Conservation (phyloP, 2,113 vertebrate species). For the Chascanopsetta lugubris region DNA sequence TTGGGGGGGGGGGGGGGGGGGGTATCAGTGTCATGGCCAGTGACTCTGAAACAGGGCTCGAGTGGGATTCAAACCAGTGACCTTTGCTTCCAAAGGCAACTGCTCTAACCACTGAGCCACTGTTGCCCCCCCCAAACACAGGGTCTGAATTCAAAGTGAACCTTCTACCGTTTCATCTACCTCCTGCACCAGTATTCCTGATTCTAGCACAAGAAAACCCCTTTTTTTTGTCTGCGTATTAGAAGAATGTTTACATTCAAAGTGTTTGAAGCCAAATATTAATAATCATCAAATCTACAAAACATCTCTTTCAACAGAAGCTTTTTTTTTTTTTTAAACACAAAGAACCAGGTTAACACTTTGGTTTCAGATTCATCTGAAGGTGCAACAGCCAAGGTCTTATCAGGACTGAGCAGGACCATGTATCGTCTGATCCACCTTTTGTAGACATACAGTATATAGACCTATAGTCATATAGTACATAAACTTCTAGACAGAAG, state of each 20-base stretch:
- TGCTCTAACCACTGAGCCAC: neutral
- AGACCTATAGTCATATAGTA: no score
- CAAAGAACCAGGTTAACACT: neutral
- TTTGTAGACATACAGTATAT: no score
- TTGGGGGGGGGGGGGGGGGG: no score
- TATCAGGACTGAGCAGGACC: no score
- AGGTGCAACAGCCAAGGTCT: neutral
- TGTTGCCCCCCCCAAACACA: neutral
- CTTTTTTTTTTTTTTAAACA: neutral
- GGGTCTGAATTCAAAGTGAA: neutral
- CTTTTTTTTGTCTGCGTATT: neutral
- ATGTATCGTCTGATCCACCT: no score
- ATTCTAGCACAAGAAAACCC: neutral
- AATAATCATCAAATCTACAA: neutral
- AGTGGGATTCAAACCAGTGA: no score
- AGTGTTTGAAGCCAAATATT: neutral
- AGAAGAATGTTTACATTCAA: neutral
- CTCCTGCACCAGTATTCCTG: neutral
- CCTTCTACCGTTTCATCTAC: neutral
- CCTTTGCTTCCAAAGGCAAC: no score
- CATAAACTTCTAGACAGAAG: no score
- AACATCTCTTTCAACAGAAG: neutral
- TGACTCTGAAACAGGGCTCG: no score
- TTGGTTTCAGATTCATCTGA: no score
- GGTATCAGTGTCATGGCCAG: no score